phyloP scores from a whole-genome alignment of 2,888 invertebrate species.

The Ferrisia virgata region DNA sequence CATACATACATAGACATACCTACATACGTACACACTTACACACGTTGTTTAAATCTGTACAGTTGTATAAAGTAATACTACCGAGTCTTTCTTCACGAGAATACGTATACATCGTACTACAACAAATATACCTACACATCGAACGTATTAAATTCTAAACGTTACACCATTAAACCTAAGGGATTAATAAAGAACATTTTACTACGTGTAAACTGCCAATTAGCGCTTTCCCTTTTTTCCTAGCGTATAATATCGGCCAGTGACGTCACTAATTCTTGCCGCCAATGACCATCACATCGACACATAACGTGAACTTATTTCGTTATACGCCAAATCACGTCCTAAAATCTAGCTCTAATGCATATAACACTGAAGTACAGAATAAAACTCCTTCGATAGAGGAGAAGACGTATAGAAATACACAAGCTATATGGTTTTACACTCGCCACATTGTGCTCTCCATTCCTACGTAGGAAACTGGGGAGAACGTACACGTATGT shows the following conservation, averaged over 20 bases:
- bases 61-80: too few species aligned
- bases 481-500: neutral
- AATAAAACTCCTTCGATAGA: too few species aligned
- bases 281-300: neutral
- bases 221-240: slow-evolving; percentile 22
- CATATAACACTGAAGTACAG: too few species aligned
- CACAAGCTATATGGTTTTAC: too few species aligned
- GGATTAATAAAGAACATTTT: slow-evolving; percentile 41
- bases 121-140: too few species aligned
- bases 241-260: neutral
- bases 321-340: neutral
- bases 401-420: too few species aligned
- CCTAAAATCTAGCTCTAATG: too few species aligned
- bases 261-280: neutral
- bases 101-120: too few species aligned
- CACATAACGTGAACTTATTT: neutral
- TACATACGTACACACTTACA: neutral
- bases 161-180: slow-evolving; percentile 26
- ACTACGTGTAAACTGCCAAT: slow-evolving; percentile 34
- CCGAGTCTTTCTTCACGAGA: neutral
- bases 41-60: neutral
- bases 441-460: too few species aligned
- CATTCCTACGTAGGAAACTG: too few species aligned
- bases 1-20: too few species aligned
- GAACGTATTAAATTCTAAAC: slow-evolving; percentile 15